Evolutionary conservation across 2,797 vertebrate genomes (phyloP), one percentile per base, ranked within the genome.

Genomic region (Eospalax fontanierii): DNA sequence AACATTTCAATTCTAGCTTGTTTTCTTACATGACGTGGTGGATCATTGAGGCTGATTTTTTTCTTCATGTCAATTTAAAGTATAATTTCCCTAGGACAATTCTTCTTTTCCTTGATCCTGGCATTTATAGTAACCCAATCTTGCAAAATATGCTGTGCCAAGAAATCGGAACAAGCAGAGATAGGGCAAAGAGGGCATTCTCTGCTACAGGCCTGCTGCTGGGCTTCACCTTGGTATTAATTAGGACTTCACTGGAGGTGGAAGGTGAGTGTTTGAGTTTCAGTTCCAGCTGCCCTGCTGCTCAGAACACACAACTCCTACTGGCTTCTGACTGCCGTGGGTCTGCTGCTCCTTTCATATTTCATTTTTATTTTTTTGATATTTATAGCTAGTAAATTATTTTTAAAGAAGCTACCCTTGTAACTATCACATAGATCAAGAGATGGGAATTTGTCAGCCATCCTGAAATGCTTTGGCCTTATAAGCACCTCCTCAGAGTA

Each of bases 1-100:
- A 96, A 95, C 40, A 87, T 70, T 96, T 94, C 70, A 90, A 46
- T 65, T 95, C 40, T 28, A 90, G 0, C n/a, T 94, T 82, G 43
- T 22, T 94, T 93, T 91, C n/a, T 92, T 21, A 78, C 57, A 90
- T 59, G 38, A 94, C 65, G 33, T 86, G 85, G 66, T 84, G 26
- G 61, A 95, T 15, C 6, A 90, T 33, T 24, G 33, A 89, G 38
- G 38, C 54, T 89, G 91, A 87, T 84, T 94, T 59, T 50, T 96
- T 86, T 89, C 80, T 93, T 84, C 73, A 68, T 87, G 63, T 85
- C 73, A 79, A 83, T 85, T 85, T 87, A 61, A 96, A 87, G 68
- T 90, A 59, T 74, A 89, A 89, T 85, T 95, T 95, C 95, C 28
- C 19, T 28, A 71, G 71, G n/a, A 54, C 28, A 90, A n/a, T 70